Evolutionary conservation across 2,797 vertebrate species (phyloP).

Genomic region (Oreortyx pictus): DNA sequence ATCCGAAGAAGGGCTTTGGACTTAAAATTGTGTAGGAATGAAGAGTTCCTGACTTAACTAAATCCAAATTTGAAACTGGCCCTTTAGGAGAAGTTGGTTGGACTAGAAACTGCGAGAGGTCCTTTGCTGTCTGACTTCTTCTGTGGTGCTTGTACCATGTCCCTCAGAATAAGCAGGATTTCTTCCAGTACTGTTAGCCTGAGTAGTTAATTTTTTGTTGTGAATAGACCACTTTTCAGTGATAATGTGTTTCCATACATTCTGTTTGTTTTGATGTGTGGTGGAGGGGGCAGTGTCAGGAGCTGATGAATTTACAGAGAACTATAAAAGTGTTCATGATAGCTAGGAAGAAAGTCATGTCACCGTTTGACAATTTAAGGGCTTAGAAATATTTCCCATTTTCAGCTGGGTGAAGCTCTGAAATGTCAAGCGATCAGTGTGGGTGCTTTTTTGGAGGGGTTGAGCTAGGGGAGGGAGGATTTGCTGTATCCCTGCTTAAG

Average conservation of each 20-base stretch:
- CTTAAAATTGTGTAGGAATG: not conserved
- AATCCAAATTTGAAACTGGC: not conserved
- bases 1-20: not conserved
- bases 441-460: not conserved
- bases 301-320: not conserved
- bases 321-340: not conserved
- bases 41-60: not conserved
- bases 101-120: not conserved
- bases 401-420: not conserved
- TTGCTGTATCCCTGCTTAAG: not conserved
- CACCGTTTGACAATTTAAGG: not conserved
- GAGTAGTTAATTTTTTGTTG: not conserved
- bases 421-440: not conserved
- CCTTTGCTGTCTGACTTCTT: not conserved
- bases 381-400: not conserved
- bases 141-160: not conserved
- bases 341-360: not conserved
- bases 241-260: not conserved
- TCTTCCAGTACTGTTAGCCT: not conserved
- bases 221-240: not conserved
- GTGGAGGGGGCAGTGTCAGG: not conserved
- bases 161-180: rapidly evolving
- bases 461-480: not conserved
- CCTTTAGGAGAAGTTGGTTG: not conserved
- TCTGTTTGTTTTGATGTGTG: not conserved